A percentile compares a stretch with the other conserved stretches of the same genome.
phyloP scores from a whole-genome alignment of 2,113 vertebrate species.

The Zosterops japonicus region DNA sequence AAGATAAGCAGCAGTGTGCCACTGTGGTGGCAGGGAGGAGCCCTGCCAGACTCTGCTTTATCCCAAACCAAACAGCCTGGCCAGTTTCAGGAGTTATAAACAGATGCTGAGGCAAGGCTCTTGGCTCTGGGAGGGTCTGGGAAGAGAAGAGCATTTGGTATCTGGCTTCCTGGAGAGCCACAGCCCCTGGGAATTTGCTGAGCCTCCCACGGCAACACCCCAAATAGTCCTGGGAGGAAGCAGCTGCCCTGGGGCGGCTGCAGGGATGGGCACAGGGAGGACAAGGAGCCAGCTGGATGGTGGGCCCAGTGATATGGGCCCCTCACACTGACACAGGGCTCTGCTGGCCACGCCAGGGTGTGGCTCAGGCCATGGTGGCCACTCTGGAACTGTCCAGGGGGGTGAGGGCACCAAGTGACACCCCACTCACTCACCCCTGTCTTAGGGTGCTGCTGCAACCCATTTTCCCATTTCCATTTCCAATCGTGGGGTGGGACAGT shows the following conservation, averaged over 20 bases:
- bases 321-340: accelerated
- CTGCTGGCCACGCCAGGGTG: neutral
- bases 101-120: slow-evolving; percentile 55
- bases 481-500: neutral
- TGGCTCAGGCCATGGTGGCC: neutral
- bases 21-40: slow-evolving; percentile 54
- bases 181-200: slow-evolving; percentile 24
- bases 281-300: neutral
- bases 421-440: accelerated
- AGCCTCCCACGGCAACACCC: slow-evolving; percentile 18
- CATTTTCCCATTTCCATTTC: neutral
- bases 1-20: slow-evolving; percentile 43
- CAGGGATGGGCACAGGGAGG: neutral
- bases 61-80: slow-evolving; percentile 69
- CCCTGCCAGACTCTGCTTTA: slow-evolving; percentile 32
- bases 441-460: neutral
- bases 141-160: slow-evolving; percentile 47
- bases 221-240: slow-evolving; percentile 11
- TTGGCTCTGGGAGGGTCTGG: slow-evolving; percentile 45
- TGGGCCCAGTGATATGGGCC: accelerated
- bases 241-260: neutral
- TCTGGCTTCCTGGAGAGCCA: slow-evolving; percentile 56
- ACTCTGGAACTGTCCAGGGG: neutral
- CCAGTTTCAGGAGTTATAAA: slow-evolving; percentile 53
- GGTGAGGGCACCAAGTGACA: neutral